Base-by-base conservation (phyloP, 1,140 invertebrate species). In the Sarcophaga bullata region DNA sequence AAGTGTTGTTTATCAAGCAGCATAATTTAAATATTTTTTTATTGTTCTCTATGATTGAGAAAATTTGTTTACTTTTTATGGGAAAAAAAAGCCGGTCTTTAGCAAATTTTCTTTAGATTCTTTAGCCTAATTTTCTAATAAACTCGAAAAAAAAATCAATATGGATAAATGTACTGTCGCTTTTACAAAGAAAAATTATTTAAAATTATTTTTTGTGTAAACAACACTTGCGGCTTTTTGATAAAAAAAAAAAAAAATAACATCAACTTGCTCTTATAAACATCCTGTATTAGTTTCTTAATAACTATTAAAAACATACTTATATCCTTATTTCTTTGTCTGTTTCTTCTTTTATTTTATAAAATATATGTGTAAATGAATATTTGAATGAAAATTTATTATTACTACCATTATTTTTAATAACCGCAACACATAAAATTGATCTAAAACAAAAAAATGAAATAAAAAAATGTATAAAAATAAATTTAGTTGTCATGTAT, bases 51-150 rank as follows among this genome's bases (percentile, higher is more conserved):
- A 37, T 73, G 73, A 8, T 11, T 15, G 19, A 73, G 25, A 47
- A 73, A 73, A 47, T 47, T 73, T 75, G 52, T 73, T 84, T 76
- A 82, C 73, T 82, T 78, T 85, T 85, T 85, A 37, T 11, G 10
- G n/a, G n/a, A 80, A 80, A 49, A 19, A 37, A 80, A 17, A 62
- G 50, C n/a, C n/a, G 46, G 58, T 80, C 25, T 68, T 75, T 54
- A 13, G 15, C 3, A 72, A 83, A 54, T 6, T 17, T 58, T 58
- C 54, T 58, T 58, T 49, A 7, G 9, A 11, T 58, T 58, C 54
- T 58, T 58, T 49, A 7, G 9, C 49, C 49, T 46, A 62, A 13
- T 37, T 37, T 37, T 37, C 4, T 37, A 75, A 10, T 13, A 58
- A n/a, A 58, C 15, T 58, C n/a, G 13, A 11, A 58, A 58, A 58